Base-by-base conservation (phyloP, 2,113 vertebrate species). In the Barbus barbus region DNA sequence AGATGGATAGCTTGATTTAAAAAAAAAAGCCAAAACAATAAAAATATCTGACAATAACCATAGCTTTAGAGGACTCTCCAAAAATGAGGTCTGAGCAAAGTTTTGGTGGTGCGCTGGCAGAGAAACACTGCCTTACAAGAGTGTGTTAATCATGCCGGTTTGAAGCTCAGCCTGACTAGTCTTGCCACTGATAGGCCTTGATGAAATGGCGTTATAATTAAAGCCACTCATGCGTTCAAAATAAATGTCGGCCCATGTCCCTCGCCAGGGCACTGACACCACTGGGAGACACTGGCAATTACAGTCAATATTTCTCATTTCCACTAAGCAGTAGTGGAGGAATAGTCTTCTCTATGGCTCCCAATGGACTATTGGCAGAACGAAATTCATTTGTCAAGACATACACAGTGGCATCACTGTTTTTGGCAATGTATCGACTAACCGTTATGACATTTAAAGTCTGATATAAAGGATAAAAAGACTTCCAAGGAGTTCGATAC, bases 151-250 rank as follows among this genome's bases (percentile, higher is more conserved):
- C 60, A 84, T 51, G 31, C 58, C 48, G 1, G 60, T 9, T 38
- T 48, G 5, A 36, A 76, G 26, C 58, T 84, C 78, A 38, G 74
- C 73, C 84, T 16, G 84, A 81, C 65, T 16, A 18, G 53, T 36
- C 79, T 67, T 16, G 0, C 72, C 82, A 81, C 86, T 83, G 88
- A 91, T 87, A 73, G 78, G 81, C 48, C 69, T 78, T 48, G 78
- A 85, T 83, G 83, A 72, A 86, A 51, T 69, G 16, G 67, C 36
- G 67, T 86, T 80, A 85, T 88, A 92, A 92, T 93, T 90, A 93
- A 92, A 93, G 56, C 82, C 87, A 84, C 41, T 90, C 85, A 85
- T 89, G 87, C 89, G 90, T 89, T 90, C 14, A 88, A 82, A 88
- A 82, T 77, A 88, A 90, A 89, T 31, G 81, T 72, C 84, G 79